A percentile compares a stretch with the other conserved stretches of the same genome.
Conservation (phyloP, 2,113 vertebrate species). For the Leucopsar rothschildi region DNA sequence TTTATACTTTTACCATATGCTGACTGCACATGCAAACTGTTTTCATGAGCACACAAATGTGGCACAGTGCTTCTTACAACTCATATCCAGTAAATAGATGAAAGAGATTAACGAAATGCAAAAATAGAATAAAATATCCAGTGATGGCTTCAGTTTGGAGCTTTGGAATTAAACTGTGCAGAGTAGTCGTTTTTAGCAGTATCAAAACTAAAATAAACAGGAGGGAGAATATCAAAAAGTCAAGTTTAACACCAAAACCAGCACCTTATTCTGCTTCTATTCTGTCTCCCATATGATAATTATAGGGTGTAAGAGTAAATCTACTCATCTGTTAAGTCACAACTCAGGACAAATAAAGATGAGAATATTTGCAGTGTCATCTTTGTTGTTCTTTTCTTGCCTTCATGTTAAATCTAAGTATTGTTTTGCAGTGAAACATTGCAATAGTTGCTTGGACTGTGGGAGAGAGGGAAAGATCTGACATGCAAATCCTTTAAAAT, state of each 20-base stretch:
- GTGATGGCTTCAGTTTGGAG: neutral
- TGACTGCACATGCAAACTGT: conserved; percentile 25
- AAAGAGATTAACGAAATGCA: conserved; percentile 29
- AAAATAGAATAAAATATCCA: conserved; percentile 4
- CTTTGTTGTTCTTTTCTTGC: neutral
- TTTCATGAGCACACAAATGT: conserved; percentile 22
- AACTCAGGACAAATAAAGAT: neutral
- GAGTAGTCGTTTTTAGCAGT: neutral
- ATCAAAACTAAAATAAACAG: conserved; percentile 21
- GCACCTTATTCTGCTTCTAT: neutral
- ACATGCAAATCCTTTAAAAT: neutral
- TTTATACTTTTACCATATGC: conserved; percentile 60
- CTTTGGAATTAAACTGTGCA: neutral
- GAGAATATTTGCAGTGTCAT: neutral
- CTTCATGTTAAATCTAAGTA: neutral
- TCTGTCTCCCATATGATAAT: neutral
- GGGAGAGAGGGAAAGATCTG: neutral
- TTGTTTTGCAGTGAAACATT: neutral
- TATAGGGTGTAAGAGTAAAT: neutral
- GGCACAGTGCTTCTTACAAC: neutral
- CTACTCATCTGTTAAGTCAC: neutral
- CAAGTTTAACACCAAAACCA: neutral
- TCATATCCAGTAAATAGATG: conserved; percentile 19
- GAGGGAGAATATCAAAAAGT: neutral
- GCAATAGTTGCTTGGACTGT: neutral